Conservation (phyloP, 2,888 invertebrate species). For the Aplocera efformata region DNA sequence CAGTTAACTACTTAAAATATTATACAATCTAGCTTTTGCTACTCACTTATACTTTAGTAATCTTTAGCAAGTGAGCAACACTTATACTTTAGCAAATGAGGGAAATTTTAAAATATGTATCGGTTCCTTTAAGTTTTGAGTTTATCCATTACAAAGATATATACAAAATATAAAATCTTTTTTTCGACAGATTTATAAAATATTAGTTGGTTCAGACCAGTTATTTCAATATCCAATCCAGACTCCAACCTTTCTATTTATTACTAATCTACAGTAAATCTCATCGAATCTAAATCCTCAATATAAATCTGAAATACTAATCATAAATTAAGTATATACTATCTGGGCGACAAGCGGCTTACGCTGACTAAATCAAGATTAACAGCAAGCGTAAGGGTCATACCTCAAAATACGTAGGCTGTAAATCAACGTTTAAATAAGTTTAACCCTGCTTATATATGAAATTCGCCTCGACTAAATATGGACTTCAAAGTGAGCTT, state of each 20-base stretch:
- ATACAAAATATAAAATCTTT: too few species aligned
- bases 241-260: background rate
- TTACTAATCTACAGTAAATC: background rate
- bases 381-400: constrained; percentile 61
- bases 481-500: constrained; percentile 65
- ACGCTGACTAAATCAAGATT: constrained; percentile 73
- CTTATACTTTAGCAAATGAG: too few species aligned
- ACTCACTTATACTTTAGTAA: too few species aligned
- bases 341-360: constrained; percentile 55
- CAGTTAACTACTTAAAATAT: too few species aligned
- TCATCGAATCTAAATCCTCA: constrained; percentile 19
- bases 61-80: too few species aligned
- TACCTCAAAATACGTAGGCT: constrained; percentile 64
- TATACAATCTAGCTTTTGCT: too few species aligned
- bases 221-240: too few species aligned
- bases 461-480: constrained; percentile 68
- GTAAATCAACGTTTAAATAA: constrained; percentile 70
- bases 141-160: too few species aligned
- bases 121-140: too few species aligned
- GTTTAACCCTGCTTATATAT: constrained; percentile 43
- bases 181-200: too few species aligned
- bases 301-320: constrained; percentile 45
- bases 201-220: too few species aligned
- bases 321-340: constrained; percentile 63
- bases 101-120: too few species aligned